These are phyloP conservation scores for Antigone vipio DNA, from an alignment of 2,113 vertebrate species.

Conservation along the genomic window DNA sequence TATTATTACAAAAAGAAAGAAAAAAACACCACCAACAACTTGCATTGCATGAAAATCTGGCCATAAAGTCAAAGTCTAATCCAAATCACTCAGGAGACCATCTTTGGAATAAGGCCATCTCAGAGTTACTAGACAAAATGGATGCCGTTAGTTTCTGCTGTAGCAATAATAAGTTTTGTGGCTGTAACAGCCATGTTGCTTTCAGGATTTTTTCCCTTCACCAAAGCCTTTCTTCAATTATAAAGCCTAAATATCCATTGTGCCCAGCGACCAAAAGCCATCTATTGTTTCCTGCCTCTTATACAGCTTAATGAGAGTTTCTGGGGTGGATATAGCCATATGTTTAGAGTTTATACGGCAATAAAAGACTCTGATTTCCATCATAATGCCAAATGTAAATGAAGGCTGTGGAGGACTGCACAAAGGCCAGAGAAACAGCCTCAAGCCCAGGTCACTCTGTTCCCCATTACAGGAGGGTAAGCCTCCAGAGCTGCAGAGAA, in stretches of 20 bases:
- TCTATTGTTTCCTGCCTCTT: background rate
- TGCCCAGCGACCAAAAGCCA: background rate
- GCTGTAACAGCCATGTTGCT: background rate
- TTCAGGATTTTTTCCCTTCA: background rate
- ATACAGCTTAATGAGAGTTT: background rate
- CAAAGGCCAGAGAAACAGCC: background rate
- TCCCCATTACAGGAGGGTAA: background rate
- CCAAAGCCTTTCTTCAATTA: constrained; percentile 7
- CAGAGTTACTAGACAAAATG: constrained; percentile 33
- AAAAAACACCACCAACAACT: constrained; percentile 3
- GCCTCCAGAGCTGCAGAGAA: background rate
- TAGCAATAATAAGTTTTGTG: constrained; percentile 3
- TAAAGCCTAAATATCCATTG: background rate
- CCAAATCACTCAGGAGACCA: constrained; percentile 48
- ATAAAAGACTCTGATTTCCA: constrained; percentile 13
- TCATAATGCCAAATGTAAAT: background rate
- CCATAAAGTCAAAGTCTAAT: constrained; percentile 44
- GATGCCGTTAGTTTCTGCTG: background rate
- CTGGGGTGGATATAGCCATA: background rate
- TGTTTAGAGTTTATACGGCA: background rate
- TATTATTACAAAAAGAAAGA: constrained; percentile 42
- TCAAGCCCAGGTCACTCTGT: background rate
- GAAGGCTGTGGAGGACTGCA: background rate
- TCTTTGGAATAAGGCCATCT: constrained; percentile 51
- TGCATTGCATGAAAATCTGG: constrained; percentile 51